These are phyloP conservation scores for Lepisosteus oculatus DNA, from an alignment of 2,113 vertebrate genomes.

Conservation along the genomic window DNA sequence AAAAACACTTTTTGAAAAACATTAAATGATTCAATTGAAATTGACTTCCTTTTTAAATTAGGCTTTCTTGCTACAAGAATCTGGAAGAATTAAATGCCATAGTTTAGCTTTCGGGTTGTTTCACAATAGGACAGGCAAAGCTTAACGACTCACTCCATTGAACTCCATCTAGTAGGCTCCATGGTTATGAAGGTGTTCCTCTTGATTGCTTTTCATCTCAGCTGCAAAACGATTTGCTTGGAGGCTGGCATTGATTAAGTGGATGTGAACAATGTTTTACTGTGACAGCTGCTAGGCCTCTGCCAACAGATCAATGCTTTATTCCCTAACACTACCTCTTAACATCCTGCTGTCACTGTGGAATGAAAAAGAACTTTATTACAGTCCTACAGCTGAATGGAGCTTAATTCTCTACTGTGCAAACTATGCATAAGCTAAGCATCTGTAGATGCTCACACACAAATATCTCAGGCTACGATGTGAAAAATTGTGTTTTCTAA, in stretches of 20 bases:
- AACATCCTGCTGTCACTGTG: slow-evolving; percentile 50
- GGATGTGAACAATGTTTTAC: slow-evolving; percentile 60
- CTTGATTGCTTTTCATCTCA: slow-evolving; percentile 67
- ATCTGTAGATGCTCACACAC: too few relatives aligned
- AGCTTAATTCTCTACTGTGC: too few relatives aligned
- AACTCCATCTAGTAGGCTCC: slow-evolving; percentile 58
- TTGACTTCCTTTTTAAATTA: too few relatives aligned
- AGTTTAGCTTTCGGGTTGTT: slow-evolving; percentile 37
- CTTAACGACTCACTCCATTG: slow-evolving; percentile 63
- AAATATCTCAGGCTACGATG: too few relatives aligned
- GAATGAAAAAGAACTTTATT: slow-evolving; percentile 45
- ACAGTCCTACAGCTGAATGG: too few relatives aligned
- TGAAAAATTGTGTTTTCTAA: too few relatives aligned
- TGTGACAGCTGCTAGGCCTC: slow-evolving; percentile 62
- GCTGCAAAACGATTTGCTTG: slow-evolving; percentile 56
- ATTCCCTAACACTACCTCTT: slow-evolving; percentile 48
- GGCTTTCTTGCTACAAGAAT: too few relatives aligned
- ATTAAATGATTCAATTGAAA: too few relatives aligned
- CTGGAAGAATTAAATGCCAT: too few relatives aligned
- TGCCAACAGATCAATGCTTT: slow-evolving; percentile 66
- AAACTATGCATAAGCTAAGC: too few relatives aligned
- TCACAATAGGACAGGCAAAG: slow-evolving; percentile 45
- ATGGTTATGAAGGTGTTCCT: slow-evolving; percentile 67
- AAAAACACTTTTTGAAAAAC: too few relatives aligned
- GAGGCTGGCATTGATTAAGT: slow-evolving; percentile 69